Percentiles rank a stretch among this genome's conserved stretches.
phyloP scores from a whole-genome alignment of 2,888 invertebrate genomes.

The Apocheima hispidaria region DNA sequence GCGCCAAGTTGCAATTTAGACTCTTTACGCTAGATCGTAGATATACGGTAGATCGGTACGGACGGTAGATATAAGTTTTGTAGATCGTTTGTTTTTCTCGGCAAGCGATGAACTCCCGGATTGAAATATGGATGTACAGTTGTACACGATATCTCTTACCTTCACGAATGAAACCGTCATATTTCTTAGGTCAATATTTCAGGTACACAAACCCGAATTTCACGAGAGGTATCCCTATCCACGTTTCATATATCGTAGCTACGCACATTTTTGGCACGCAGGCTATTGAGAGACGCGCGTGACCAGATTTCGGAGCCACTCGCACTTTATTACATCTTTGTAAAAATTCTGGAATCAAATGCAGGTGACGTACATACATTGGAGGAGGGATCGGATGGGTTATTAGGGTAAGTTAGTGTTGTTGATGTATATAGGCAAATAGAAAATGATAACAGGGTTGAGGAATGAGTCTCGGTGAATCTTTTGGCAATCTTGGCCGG shows the following conservation, averaged over 20 bases:
- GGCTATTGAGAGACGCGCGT: slow-evolving; percentile 54
- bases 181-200: slow-evolving; percentile 30
- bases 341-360: slow-evolving; percentile 39
- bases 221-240: slow-evolving; percentile 23
- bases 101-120: too few relatives aligned
- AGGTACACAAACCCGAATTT: slow-evolving; percentile 30
- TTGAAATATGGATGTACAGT: not conserved
- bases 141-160: not conserved
- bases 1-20: too few relatives aligned
- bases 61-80: too few relatives aligned
- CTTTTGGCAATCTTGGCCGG: too few relatives aligned
- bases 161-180: slow-evolving; percentile 11
- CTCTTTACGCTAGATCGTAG: too few relatives aligned
- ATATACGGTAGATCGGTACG: too few relatives aligned
- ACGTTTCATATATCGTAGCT: slow-evolving; percentile 36
- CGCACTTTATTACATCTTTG: slow-evolving; percentile 52
- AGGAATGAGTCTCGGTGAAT: too few relatives aligned
- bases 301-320: slow-evolving; percentile 56
- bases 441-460: too few relatives aligned
- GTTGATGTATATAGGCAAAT: not conserved
- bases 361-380: slow-evolving; percentile 37
- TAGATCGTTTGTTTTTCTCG: too few relatives aligned
- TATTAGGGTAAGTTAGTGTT: slow-evolving; percentile 1
- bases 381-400: slow-evolving; percentile 13
- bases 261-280: slow-evolving; percentile 54